Base-by-base conservation (phyloP, 2,888 invertebrate genomes). In the Dryobota labecula region DNA sequence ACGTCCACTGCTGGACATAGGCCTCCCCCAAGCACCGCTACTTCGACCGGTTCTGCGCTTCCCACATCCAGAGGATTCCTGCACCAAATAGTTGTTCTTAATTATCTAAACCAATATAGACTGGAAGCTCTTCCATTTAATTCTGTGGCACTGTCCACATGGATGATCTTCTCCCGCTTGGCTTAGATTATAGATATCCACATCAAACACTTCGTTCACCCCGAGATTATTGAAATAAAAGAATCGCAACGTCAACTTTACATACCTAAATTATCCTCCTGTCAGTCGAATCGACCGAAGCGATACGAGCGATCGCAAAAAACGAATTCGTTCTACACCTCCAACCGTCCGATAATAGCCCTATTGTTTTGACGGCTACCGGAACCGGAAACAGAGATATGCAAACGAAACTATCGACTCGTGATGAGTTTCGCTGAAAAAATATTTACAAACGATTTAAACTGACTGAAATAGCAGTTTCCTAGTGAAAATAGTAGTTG, bases 271-370 rank as follows among this genome's bases (percentile, higher is more conserved):
- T 54, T 20, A 64, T 61, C 15, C 24, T 15, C 15, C 18, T n/a
- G 38, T 41, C 53, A 63, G n/a, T 53, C 15, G 43, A 51, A 58
- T 43, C 47, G 27, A 66, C 45, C 56, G 13, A 30, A 47, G n/a
- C 69, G 57, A 54, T 64, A 57, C 60, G 62, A 51, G 8, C 20
- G 58, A 65, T 75, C 20, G 68, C 60, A 76, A 84, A 86, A 83
- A 80, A 69, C 79, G 82, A 83, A 86, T 82, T 84, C 84, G 76
- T 86, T 88, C 89, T 88, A 84, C 87, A 87, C 88, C 86, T 91
- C 88, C 76, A 84, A 87, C 83, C 80, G 79, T 85, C 77, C 82
- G 84, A 89, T 89, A 88, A 89, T 79, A 86, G 84, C 78, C 81
- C 69, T 76, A 86, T 88, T 91, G 90, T 90, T 90, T 89, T 87